Conservation (phyloP, 2,888 invertebrate species). For the Acanthosepion lycidas region DNA sequence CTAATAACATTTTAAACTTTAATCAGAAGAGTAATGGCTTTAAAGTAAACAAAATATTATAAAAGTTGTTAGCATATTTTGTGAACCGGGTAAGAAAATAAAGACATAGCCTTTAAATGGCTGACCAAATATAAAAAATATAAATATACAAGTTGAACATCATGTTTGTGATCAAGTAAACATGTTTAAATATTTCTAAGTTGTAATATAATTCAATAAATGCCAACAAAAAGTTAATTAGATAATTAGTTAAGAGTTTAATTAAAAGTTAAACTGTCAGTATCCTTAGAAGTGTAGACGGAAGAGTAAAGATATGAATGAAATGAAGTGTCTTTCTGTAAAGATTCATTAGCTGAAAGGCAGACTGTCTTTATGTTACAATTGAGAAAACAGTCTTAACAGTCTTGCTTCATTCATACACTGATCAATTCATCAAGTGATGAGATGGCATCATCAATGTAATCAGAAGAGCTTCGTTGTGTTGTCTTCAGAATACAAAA, state of each 20-base stretch:
- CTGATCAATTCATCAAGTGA: slow-evolving; percentile 33
- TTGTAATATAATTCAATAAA: not conserved
- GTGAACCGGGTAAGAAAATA: not conserved
- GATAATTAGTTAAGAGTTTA: not conserved
- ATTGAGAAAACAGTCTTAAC: not conserved
- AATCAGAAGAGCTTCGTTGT: not conserved
- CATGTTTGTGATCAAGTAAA: not conserved
- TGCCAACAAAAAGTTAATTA: not conserved
- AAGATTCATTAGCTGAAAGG: not conserved
- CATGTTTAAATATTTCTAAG: not conserved
- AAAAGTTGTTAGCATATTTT: not conserved
- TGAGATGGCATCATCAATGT: not conserved
- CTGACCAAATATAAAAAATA: too few relatives aligned
- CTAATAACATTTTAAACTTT: too few relatives aligned
- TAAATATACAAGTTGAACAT: not conserved
- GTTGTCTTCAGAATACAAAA: slow-evolving; percentile 18
- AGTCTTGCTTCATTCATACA: not conserved
- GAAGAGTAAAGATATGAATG: not conserved
- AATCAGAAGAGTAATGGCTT: not conserved
- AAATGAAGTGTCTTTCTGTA: not conserved
- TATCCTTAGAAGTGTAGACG: too few relatives aligned
- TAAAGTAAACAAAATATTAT: not conserved
- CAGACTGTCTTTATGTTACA: not conserved
- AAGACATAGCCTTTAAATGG: too few relatives aligned
- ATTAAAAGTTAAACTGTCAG: too few relatives aligned